These are phyloP conservation scores for Nemotelus nigrinus DNA, from an alignment of 2,888 invertebrate species.

Conservation along the genomic window DNA sequence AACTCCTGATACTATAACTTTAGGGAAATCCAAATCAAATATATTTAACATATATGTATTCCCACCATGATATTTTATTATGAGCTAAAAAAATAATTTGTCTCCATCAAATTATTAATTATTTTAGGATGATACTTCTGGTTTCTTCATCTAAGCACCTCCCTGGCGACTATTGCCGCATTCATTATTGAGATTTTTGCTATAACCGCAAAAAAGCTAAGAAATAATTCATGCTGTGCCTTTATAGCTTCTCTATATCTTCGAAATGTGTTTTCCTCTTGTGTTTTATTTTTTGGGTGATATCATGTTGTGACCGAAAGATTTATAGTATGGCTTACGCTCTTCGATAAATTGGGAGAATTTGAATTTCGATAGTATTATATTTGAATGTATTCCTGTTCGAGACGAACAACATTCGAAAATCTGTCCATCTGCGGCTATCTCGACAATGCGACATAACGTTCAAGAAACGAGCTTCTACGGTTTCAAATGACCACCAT, in stretches of 20 bases:
- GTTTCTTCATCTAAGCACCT: constrained; percentile 14
- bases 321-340: constrained; percentile 40
- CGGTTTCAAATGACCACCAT: constrained; percentile 44
- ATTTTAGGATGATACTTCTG: constrained; percentile 40
- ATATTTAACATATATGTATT: no score
- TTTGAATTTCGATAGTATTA: constrained; percentile 5
- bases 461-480: constrained; percentile 42
- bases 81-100: no score
- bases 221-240: constrained; percentile 31
- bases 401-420: constrained; percentile 22
- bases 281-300: constrained; percentile 35
- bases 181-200: background rate
- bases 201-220: background rate
- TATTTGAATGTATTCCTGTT: background rate
- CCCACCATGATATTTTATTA: no score
- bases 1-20: no score
- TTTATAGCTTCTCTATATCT: constrained; percentile 32
- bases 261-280: constrained; percentile 20
- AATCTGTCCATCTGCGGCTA: constrained; percentile 34
- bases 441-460: constrained; percentile 17
- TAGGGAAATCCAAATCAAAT: no score
- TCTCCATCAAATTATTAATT: constrained; percentile 16
- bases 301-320: constrained; percentile 41
- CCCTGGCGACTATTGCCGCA: background rate
- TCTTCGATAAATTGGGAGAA: constrained; percentile 34